These are phyloP conservation scores for Lasioglossum malachurum DNA, from an alignment of 2,888 invertebrate species.

Conservation along the genomic window DNA sequence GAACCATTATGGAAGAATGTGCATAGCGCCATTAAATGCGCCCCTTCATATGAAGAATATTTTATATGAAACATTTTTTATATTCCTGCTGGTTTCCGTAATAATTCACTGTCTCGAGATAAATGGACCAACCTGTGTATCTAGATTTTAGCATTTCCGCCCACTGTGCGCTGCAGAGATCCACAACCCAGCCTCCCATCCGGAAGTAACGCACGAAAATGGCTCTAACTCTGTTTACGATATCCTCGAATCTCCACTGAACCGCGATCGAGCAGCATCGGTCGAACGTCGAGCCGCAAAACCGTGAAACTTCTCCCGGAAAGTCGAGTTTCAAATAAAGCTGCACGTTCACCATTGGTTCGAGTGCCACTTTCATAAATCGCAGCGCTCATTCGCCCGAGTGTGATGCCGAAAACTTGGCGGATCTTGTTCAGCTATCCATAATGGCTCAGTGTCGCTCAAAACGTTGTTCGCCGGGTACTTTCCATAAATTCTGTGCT, in stretches of 20 bases:
- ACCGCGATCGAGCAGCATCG: background rate
- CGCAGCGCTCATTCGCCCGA: background rate
- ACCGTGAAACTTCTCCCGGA: constrained; percentile 21
- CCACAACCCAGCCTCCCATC: background rate
- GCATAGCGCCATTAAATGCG: no score
- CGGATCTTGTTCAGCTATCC: constrained; percentile 25
- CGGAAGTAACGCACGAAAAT: background rate
- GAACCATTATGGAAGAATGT: no score
- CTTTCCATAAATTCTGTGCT: constrained; percentile 45
- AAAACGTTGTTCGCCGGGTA: constrained; percentile 3
- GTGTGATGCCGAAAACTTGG: constrained; percentile 41
- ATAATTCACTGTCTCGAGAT: no score
- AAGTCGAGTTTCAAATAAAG: constrained; percentile 26
- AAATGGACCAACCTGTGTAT: no score
- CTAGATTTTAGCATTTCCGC: no score
- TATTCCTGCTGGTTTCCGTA: no score
- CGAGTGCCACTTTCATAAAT: constrained; percentile 44
- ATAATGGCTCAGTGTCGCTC: constrained; percentile 23
- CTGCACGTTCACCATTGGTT: background rate
- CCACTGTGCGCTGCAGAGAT: no score
- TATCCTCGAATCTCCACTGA: background rate
- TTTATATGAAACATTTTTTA: no score
- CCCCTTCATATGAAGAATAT: no score
- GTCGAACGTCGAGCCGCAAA: constrained; percentile 26
- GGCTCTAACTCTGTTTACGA: background rate